Evolutionary conservation across 2,888 invertebrate species (phyloP).

Genomic region (Epinotia nisella): DNA sequence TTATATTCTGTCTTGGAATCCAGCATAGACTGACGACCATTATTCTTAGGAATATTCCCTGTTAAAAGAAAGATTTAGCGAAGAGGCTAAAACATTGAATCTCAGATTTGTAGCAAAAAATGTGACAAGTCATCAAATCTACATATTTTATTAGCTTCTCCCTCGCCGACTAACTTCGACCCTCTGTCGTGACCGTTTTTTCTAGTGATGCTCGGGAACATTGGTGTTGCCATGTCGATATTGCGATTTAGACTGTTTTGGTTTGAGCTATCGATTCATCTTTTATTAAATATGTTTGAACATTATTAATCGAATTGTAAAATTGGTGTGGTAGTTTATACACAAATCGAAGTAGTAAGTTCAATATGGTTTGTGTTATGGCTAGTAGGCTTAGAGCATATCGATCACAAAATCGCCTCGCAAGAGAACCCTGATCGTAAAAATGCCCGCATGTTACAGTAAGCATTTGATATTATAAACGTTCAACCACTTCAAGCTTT

Average conservation of each 20-base stretch:
- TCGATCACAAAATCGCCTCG: too few relatives aligned
- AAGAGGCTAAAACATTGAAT: conserved; percentile 79
- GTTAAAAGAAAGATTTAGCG: conserved; percentile 59
- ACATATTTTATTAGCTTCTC: conserved; percentile 84
- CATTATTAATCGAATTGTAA: too few relatives aligned
- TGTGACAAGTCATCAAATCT: conserved; percentile 85
- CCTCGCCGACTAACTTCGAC: conserved; percentile 75
- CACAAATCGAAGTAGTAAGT: too few relatives aligned
- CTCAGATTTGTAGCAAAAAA: conserved; percentile 83
- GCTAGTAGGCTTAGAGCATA: too few relatives aligned
- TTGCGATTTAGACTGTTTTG: neutral
- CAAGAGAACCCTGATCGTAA: too few relatives aligned
- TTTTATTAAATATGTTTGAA: too few relatives aligned
- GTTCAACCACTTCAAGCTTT: too few relatives aligned
- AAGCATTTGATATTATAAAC: too few relatives aligned
- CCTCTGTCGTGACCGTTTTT: conserved; percentile 72
- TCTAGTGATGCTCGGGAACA: conserved; percentile 61
- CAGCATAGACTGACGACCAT: neutral
- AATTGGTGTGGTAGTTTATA: too few relatives aligned
- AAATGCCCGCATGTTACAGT: too few relatives aligned
- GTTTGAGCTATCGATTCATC: neutral
- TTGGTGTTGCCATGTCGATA: conserved; percentile 60
- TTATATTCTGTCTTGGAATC: neutral
- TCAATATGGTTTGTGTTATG: too few relatives aligned
- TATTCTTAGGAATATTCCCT: conserved; percentile 12